Base-by-base conservation (phyloP, 2,797 vertebrate genomes). In the Darevskia nairensis region DNA sequence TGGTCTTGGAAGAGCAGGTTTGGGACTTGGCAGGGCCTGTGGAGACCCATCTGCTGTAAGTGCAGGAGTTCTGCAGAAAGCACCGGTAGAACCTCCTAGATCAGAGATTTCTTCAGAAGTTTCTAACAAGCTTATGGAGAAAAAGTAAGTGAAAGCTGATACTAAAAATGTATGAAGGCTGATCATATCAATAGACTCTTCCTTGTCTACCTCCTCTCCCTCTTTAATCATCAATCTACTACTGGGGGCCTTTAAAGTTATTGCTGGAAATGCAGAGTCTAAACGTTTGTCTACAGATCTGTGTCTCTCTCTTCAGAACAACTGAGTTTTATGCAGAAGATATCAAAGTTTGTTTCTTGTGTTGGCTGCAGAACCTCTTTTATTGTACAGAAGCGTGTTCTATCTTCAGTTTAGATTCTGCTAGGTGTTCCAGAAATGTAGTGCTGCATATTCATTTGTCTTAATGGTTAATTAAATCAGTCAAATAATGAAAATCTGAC, bases 91-190 rank as follows among this genome's bases (percentile, higher is more conserved):
- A 3, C n/a, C 93, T 32, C 88, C 72, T 71, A 68, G 0, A 72
- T 83, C 89, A 75, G 90, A 92, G 94, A 92, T 1, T 19, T 82
- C 82, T n/a, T 32, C 11, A 77, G 90, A 79, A 69, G 59, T 79
- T 85, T 88, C 87, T 10, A 1, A 86, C 69, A 94, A 94, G 23
- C 77, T 77, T 46, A 88, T 88, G 35, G 86, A 88, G 41, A 91
- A 91, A 88, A 96, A 91, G 95, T 95, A 94, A 95, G 94, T 92
- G 29, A 35, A 25, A 80, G n/a, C 3, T 55, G 50, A 35, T 46
- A 17, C 23, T 41, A 71, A 61, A 23, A 29, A 41, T 15, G 35
- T 80, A 6, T n/a, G n/a, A n/a, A n/a, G n/a, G n/a, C n/a, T n/a
- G n/a, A n/a, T 86, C 59, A 39, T 50, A 68, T 61, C 1, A 29